These are phyloP conservation scores for Nothoprocta perdicaria DNA, from an alignment of 2,113 vertebrate genomes.

Conservation along the genomic window DNA sequence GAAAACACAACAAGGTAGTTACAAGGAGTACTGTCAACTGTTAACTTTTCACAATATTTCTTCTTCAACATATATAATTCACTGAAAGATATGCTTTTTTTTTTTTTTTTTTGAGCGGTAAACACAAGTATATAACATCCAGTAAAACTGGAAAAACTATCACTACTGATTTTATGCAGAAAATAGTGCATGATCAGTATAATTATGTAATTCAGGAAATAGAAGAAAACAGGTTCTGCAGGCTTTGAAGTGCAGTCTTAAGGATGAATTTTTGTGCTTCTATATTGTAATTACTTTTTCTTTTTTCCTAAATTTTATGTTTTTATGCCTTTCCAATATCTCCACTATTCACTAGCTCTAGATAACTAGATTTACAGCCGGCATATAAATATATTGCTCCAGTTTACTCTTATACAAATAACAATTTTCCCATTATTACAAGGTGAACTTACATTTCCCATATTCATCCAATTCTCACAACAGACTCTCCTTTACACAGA, in stretches of 20 bases:
- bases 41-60: neutral
- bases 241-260: neutral
- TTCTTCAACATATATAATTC: neutral
- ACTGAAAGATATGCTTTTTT: neutral
- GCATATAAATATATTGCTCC: slow-evolving; percentile 27
- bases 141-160: neutral
- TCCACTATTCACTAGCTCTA: neutral
- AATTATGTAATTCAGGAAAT: slow-evolving; percentile 40
- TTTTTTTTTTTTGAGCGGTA: neutral
- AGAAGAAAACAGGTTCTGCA: neutral
- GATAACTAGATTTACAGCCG: slow-evolving; percentile 45
- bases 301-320: slow-evolving; percentile 34
- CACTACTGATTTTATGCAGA: neutral
- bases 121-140: neutral
- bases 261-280: slow-evolving; percentile 10
- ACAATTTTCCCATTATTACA: slow-evolving; percentile 21
- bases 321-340: slow-evolving; percentile 16
- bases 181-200: neutral
- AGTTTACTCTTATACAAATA: slow-evolving; percentile 54
- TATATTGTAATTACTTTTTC: slow-evolving; percentile 44
- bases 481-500: neutral
- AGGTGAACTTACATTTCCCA: slow-evolving; percentile 6
- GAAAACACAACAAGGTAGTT: neutral
- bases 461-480: neutral
- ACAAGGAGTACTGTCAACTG: neutral